phyloP scores from a whole-genome alignment of 64 coral and sea anemone species.

The Stichodactyla helianthus region DNA sequence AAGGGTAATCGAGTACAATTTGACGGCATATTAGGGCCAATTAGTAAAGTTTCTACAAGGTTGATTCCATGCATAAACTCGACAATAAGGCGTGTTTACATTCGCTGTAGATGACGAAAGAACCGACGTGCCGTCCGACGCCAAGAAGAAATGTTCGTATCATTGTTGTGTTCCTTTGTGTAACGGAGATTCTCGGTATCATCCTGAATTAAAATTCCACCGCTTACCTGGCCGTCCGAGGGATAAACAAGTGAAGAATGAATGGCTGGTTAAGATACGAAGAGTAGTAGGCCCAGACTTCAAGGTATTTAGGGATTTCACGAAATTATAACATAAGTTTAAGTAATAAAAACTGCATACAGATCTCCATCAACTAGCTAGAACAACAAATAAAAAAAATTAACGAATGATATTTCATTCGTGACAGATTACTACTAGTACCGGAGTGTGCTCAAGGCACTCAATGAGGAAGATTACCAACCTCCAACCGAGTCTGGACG shows the following conservation, averaged over 20 bases:
- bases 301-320: too few species aligned
- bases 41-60: neutral
- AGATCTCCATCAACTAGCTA: too few species aligned
- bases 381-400: too few species aligned
- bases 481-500: neutral
- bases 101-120: neutral
- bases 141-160: neutral
- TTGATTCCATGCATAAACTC: neutral
- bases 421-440: neutral
- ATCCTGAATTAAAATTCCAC: neutral
- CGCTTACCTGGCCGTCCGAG: neutral
- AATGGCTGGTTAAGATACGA: neutral
- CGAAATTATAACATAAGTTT: too few species aligned
- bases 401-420: neutral
- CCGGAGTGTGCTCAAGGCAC: slow-evolving; percentile 17
- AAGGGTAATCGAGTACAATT: too few species aligned
- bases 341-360: too few species aligned
- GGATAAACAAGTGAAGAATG: neutral
- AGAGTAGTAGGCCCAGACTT: too few species aligned
- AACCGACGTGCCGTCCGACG: neutral
- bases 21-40: neutral
- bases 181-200: neutral
- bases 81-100: neutral
- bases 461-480: neutral
- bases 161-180: neutral